Evolutionary conservation across 2,797 vertebrate genomes (phyloP).

Genomic region (Gadopsis bispinosus): DNA sequence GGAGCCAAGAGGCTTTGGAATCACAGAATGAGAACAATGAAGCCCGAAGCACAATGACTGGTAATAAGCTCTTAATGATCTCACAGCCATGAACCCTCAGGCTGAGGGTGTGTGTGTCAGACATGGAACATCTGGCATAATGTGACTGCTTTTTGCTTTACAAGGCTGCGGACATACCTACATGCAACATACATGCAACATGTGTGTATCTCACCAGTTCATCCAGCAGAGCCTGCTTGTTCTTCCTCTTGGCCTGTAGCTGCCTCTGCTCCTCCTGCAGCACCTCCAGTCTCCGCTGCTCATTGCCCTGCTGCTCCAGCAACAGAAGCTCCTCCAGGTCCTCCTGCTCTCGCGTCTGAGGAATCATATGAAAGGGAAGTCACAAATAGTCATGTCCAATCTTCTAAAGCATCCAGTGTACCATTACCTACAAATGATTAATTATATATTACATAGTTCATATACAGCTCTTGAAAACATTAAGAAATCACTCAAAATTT

Average conservation of each 20-base stretch:
- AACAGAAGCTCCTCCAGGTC: constrained; percentile 95
- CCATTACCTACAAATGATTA: too few relatives aligned
- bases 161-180: constrained; percentile 17
- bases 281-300: constrained; percentile 89
- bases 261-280: constrained; percentile 95
- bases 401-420: too few relatives aligned
- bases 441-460: too few relatives aligned
- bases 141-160: constrained; percentile 22
- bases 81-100: constrained; percentile 63
- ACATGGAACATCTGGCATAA: constrained; percentile 45
- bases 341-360: constrained; percentile 95
- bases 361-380: neutral
- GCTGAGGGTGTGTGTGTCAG: constrained; percentile 49
- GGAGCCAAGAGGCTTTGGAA: constrained; percentile 79
- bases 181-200: constrained; percentile 20
- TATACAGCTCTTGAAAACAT: too few relatives aligned
- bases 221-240: constrained; percentile 95
- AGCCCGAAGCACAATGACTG: constrained; percentile 70
- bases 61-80: constrained; percentile 83
- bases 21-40: constrained; percentile 81
- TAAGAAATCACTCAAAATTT: too few relatives aligned
- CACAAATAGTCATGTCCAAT: constrained; percentile 2
- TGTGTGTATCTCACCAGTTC: constrained; percentile 88
- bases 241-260: constrained; percentile 94
- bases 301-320: constrained; percentile 90